Percentiles rank a stretch among this genome's conserved stretches.
phyloP scores from a whole-genome alignment of 2,797 vertebrate genomes.

The Alcedo quadribrachys region DNA sequence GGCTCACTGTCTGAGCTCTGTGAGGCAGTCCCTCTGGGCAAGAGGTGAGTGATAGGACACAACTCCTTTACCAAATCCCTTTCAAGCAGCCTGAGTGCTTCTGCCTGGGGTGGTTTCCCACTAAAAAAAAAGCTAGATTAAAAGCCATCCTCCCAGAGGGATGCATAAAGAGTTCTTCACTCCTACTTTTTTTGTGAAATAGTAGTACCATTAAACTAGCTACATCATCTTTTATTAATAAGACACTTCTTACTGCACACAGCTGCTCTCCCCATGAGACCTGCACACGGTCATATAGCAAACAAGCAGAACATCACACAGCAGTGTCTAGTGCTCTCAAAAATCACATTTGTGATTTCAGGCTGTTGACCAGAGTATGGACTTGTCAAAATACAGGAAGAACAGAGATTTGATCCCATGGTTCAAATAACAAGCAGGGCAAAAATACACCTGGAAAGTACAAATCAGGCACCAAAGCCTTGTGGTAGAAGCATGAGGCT shows the following conservation, averaged over 20 bases:
- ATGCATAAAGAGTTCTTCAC: background rate
- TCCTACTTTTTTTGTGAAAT: background rate
- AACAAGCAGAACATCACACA: background rate
- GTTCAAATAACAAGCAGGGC: background rate
- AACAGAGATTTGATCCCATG: background rate
- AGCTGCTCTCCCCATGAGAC: background rate
- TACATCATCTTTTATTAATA: background rate
- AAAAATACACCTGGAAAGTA: background rate
- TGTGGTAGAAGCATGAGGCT: background rate
- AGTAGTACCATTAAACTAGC: background rate
- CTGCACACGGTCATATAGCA: background rate
- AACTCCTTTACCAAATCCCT: background rate
- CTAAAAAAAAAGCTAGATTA: background rate
- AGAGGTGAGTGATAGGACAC: background rate
- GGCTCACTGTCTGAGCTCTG: background rate
- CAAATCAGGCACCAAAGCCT: background rate
- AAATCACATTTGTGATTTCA: background rate
- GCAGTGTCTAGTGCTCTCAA: background rate
- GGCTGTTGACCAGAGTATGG: background rate
- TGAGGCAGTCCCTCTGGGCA: background rate
- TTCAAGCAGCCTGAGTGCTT: background rate
- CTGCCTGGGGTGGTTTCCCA: conserved; percentile 38
- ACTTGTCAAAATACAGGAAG: background rate
- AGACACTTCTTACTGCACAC: background rate
- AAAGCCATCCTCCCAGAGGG: background rate